phyloP scores from a whole-genome alignment of 2,113 vertebrate species.

The Sula dactylatra region DNA sequence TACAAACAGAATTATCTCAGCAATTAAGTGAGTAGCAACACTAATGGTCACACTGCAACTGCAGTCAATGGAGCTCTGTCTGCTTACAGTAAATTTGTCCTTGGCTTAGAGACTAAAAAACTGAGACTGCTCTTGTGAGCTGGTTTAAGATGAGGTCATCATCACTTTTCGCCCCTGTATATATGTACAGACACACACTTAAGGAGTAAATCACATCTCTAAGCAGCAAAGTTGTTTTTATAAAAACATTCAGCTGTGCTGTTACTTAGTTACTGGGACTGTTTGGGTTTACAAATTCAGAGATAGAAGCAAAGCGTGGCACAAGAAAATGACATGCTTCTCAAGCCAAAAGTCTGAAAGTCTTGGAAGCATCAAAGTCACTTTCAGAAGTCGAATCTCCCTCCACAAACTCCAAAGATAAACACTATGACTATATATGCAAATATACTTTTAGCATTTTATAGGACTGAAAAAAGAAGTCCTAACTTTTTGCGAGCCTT shows the following conservation, averaged over 20 bases:
- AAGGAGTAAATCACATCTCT: conserved; percentile 51
- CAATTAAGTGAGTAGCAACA: background rate
- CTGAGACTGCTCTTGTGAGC: background rate
- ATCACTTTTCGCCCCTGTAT: conserved; percentile 42
- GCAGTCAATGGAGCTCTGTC: background rate
- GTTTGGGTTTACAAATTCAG: conserved; percentile 23
- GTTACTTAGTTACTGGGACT: conserved; percentile 44
- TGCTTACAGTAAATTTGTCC: background rate
- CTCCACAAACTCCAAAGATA: background rate
- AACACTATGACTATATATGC: background rate
- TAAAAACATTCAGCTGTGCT: conserved; percentile 49
- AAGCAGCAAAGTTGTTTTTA: conserved; percentile 44
- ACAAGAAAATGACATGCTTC: background rate
- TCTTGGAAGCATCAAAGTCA: conserved; percentile 9
- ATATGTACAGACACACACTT: background rate
- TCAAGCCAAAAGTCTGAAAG: background rate
- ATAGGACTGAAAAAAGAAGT: background rate
- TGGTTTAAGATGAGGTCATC: conserved; percentile 42
- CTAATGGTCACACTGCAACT: background rate
- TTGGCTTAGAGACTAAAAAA: background rate
- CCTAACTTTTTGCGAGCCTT: background rate
- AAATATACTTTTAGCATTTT: background rate
- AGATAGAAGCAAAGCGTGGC: background rate
- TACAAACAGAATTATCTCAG: background rate
- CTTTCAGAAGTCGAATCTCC: background rate